A percentile compares a stretch with the other conserved stretches of the same genome.
These are phyloP conservation scores for Tetrao urogallus DNA, from an alignment of 2,113 vertebrate species.

Conservation along the genomic window DNA sequence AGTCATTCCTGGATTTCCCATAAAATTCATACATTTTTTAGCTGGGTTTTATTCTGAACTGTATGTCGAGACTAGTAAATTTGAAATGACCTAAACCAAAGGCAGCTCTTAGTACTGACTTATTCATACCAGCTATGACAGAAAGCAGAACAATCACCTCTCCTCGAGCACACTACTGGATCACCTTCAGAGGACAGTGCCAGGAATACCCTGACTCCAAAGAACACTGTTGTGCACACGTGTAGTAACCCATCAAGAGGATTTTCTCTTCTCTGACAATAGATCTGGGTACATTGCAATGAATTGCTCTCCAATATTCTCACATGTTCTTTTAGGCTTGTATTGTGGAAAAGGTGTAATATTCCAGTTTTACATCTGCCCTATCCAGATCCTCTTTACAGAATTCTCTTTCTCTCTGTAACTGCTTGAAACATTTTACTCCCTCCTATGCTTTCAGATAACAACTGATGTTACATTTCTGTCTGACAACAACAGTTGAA, in stretches of 20 bases:
- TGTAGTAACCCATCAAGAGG: neutral
- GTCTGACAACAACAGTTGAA: neutral
- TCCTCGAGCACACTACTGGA: neutral
- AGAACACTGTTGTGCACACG: neutral
- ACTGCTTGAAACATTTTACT: neutral
- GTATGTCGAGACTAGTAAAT: slow-evolving; percentile 28
- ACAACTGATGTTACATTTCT: neutral
- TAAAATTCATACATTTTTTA: slow-evolving; percentile 15
- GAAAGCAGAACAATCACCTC: slow-evolving; percentile 4
- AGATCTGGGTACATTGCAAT: neutral
- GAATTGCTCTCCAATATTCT: neutral
- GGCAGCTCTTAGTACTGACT: neutral
- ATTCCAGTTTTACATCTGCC: neutral
- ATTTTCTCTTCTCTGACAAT: neutral
- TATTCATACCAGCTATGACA: slow-evolving; percentile 35
- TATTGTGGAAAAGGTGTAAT: neutral
- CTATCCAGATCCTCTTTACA: neutral
- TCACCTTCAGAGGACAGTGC: slow-evolving; percentile 20
- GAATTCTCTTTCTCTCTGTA: neutral
- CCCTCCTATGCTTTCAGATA: neutral
- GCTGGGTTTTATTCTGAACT: slow-evolving; percentile 28
- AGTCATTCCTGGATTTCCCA: slow-evolving; percentile 18
- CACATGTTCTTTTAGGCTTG: neutral
- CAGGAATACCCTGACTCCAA: neutral
- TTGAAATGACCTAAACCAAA: slow-evolving; percentile 42